Evolutionary conservation across 2,888 invertebrate species (phyloP).

Genomic region (Octonoba sinensis): DNA sequence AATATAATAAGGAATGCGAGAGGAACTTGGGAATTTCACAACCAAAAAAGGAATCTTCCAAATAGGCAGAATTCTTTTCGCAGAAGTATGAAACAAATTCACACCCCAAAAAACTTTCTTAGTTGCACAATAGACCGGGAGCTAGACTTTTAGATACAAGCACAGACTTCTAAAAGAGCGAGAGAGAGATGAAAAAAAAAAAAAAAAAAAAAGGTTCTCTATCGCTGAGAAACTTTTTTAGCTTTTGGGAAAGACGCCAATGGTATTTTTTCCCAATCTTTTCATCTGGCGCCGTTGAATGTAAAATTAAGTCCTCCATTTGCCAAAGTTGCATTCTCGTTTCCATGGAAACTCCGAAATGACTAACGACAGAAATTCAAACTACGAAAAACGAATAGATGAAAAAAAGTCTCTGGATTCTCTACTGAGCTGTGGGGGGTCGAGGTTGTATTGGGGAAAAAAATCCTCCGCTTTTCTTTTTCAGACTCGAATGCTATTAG

Average conservation of each 20-base stretch:
- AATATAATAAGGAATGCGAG: too few species aligned
- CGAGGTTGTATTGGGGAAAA: background rate
- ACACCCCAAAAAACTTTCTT: too few species aligned
- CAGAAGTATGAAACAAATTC: too few species aligned
- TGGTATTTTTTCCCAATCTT: background rate
- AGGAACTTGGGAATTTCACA: too few species aligned
- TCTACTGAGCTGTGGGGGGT: background rate
- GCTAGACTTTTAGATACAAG: too few species aligned
- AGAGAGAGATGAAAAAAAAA: background rate
- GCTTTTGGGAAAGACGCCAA: constrained; percentile 3
- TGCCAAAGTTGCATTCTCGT: constrained; percentile 1
- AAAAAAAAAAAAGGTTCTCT: background rate
- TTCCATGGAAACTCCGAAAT: constrained; percentile 11
- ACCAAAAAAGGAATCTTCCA: too few species aligned
- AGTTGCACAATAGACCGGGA: too few species aligned
- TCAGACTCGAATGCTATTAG: too few species aligned
- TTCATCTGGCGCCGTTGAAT: constrained; percentile 16
- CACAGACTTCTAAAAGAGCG: too few species aligned
- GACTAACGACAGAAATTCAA: constrained; percentile 12
- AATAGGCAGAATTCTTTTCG: too few species aligned
- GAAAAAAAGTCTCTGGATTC: background rate
- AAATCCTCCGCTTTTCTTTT: background rate
- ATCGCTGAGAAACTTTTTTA: background rate
- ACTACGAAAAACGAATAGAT: background rate
- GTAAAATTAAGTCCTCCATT: constrained; percentile 30